Evolutionary conservation across 2,888 invertebrate species (phyloP).

Genomic region (Ennomos erosarius): DNA sequence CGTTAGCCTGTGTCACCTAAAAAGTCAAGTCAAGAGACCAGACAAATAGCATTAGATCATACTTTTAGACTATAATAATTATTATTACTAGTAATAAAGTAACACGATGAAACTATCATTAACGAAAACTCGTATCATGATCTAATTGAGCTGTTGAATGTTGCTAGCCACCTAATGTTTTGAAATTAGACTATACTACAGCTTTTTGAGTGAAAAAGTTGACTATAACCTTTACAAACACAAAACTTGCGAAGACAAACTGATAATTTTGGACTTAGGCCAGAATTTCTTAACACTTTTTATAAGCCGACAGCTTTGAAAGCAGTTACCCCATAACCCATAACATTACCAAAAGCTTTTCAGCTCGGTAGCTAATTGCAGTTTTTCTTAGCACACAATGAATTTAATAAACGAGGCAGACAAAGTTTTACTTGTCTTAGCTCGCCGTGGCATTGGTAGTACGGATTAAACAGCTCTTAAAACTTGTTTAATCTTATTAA

Average conservation of each 20-base stretch:
- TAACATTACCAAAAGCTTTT: slow-evolving; percentile 46
- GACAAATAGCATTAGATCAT: too few species aligned
- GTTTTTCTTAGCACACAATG: slow-evolving; percentile 41
- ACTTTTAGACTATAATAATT: too few species aligned
- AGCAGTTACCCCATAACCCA: slow-evolving; percentile 46
- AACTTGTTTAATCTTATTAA: slow-evolving; percentile 52
- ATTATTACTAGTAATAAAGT: too few species aligned
- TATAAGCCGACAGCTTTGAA: slow-evolving; percentile 37
- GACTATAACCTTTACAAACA: slow-evolving; percentile 12
- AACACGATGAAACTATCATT: too few species aligned
- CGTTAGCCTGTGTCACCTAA: too few species aligned
- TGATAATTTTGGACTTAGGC: slow-evolving; percentile 1
- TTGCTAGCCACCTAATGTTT: too few species aligned
- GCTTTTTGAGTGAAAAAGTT: slow-evolving; percentile 1
- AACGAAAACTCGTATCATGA: too few species aligned
- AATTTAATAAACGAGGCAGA: slow-evolving; percentile 55
- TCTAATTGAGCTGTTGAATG: too few species aligned
- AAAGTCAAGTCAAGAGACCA: too few species aligned
- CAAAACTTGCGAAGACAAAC: neutral
- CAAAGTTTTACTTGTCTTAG: slow-evolving; percentile 47
- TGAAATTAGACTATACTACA: neutral
- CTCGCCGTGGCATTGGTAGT: slow-evolving; percentile 47
- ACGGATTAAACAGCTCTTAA: slow-evolving; percentile 50
- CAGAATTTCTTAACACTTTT: slow-evolving; percentile 22
- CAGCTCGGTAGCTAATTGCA: slow-evolving; percentile 49